These are phyloP conservation scores for Tapera naevia DNA, from an alignment of 2,797 vertebrate genomes.

Conservation along the genomic window DNA sequence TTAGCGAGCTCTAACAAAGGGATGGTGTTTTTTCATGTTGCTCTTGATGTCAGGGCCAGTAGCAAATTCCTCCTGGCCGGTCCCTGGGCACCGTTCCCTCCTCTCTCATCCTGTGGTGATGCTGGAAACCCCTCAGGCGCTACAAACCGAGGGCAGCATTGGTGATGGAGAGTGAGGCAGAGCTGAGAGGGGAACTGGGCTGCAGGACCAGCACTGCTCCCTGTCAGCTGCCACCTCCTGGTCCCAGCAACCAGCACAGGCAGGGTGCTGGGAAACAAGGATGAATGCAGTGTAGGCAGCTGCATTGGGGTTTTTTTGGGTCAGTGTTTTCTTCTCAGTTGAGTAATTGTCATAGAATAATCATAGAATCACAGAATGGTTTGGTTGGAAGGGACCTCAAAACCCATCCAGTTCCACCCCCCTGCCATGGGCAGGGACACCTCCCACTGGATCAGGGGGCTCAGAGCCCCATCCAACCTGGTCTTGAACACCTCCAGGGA, in stretches of 20 bases:
- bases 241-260: background rate
- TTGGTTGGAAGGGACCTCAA: no score
- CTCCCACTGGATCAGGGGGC: no score
- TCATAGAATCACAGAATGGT: no score
- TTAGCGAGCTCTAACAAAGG: slow-evolving; percentile 26
- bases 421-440: no score
- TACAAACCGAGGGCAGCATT: background rate
- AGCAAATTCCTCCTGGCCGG: background rate
- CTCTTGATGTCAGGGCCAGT: slow-evolving; percentile 41
- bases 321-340: background rate
- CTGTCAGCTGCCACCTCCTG: fast-evolving
- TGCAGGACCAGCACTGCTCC: background rate
- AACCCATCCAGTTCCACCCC: no score
- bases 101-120: background rate
- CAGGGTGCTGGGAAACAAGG: background rate
- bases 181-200: background rate
- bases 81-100: slow-evolving; percentile 1
- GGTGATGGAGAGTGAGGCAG: background rate
- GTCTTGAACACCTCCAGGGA: no score
- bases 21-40: slow-evolving; percentile 29
- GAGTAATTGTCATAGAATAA: background rate
- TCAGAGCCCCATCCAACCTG: no score
- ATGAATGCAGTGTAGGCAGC: fast-evolving
- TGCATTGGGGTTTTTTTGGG: fast-evolving
- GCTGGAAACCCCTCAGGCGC: background rate